Conservation (phyloP, 1,140 invertebrate species). For the Fopius arisanus region DNA sequence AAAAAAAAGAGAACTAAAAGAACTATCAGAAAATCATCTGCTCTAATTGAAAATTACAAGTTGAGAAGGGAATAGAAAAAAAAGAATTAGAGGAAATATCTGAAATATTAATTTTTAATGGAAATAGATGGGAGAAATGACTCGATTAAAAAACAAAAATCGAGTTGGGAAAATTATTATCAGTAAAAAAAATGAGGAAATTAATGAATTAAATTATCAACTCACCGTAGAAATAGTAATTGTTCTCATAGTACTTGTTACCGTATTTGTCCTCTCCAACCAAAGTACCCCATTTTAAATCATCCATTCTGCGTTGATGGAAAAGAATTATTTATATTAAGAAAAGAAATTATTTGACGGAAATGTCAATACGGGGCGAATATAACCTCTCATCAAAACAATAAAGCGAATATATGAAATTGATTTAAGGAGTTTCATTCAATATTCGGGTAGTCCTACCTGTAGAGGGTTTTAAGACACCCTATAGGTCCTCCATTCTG, state of each 20-base stretch:
- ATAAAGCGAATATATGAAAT: neutral
- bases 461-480: slow-evolving; percentile 76
- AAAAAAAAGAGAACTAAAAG: slow-evolving; percentile 11
- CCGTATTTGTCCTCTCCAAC: slow-evolving; percentile 96
- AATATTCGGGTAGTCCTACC: slow-evolving; percentile 65
- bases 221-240: slow-evolving; percentile 83
- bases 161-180: too few relatives aligned
- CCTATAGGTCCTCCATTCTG: slow-evolving; percentile 80
- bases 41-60: too few relatives aligned
- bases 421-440: neutral
- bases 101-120: too few relatives aligned
- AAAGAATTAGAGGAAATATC: too few relatives aligned
- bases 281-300: slow-evolving; percentile 82
- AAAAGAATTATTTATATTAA: slow-evolving; percentile 41
- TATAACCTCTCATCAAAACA: slow-evolving; percentile 35
- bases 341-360: slow-evolving; percentile 36
- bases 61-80: too few relatives aligned
- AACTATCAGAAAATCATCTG: too few relatives aligned
- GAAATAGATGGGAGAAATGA: too few relatives aligned
- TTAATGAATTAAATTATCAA: neutral
- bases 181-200: neutral
- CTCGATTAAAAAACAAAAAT: too few relatives aligned
- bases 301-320: slow-evolving; percentile 76
- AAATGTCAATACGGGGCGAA: slow-evolving; percentile 5
- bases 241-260: slow-evolving; percentile 97